Conservation (phyloP, 2,888 invertebrate genomes). For the Callyntrura sp. region DNA sequence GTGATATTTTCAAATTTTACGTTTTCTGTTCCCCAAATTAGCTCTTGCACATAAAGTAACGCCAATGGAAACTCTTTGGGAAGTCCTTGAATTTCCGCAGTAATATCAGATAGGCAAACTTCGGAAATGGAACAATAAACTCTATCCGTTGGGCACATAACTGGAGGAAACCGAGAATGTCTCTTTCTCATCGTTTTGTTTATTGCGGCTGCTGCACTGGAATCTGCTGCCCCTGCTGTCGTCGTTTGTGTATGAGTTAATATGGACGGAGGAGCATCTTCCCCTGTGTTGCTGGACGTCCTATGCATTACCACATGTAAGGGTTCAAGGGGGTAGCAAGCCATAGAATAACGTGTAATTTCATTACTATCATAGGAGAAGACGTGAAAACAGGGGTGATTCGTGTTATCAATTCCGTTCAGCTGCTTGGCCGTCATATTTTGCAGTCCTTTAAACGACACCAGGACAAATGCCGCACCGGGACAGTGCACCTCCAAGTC, state of each 20-base stretch:
- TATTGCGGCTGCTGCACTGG: conserved; percentile 21
- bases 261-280: background rate
- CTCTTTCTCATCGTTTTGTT: conserved; percentile 61
- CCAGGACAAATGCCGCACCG: conserved; percentile 49
- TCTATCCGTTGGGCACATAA: conserved; percentile 85
- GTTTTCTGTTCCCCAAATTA: conserved; percentile 23
- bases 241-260: conserved; percentile 43
- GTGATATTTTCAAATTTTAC: conserved; percentile 34
- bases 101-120: conserved; percentile 82
- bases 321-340: conserved; percentile 73
- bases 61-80: conserved; percentile 85
- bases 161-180: conserved; percentile 83
- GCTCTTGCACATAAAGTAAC: conserved; percentile 83
- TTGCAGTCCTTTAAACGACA: conserved; percentile 59
- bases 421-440: conserved; percentile 42
- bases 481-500: conserved; percentile 63
- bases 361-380: conserved; percentile 64
- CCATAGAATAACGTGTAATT: conserved; percentile 56
- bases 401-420: conserved; percentile 41
- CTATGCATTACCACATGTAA: conserved; percentile 61
- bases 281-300: background rate
- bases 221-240: background rate
- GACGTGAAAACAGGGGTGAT: conserved; percentile 72
- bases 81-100: conserved; percentile 85
- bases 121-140: conserved; percentile 85